These are phyloP conservation scores for Carterocephalus palaemon DNA, from an alignment of 2,888 invertebrate genomes.

Conservation along the genomic window DNA sequence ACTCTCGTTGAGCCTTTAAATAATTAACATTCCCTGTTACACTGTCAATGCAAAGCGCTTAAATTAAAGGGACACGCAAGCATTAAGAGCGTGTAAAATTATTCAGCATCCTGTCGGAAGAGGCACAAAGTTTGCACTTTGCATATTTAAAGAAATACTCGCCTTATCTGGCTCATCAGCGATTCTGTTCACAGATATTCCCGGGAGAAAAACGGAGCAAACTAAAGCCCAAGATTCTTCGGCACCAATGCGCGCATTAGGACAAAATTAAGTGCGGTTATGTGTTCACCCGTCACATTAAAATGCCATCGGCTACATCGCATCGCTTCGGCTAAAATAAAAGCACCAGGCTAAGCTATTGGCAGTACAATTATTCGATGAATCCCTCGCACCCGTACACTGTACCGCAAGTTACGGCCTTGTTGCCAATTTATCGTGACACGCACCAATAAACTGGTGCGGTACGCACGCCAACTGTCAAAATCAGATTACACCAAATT, in stretches of 20 bases:
- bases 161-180: slow-evolving; percentile 73
- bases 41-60: slow-evolving; percentile 54
- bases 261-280: slow-evolving; percentile 77
- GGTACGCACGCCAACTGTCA: slow-evolving; percentile 31
- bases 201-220: slow-evolving; percentile 57
- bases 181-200: slow-evolving; percentile 70
- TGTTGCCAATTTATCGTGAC: slow-evolving; percentile 47
- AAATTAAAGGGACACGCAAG: slow-evolving; percentile 69
- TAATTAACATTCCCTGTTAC: slow-evolving; percentile 51
- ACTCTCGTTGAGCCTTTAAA: slow-evolving; percentile 36
- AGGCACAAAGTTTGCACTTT: slow-evolving; percentile 72
- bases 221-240: slow-evolving; percentile 58
- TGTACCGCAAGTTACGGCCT: slow-evolving; percentile 43
- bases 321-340: slow-evolving; percentile 58
- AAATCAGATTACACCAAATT: slow-evolving; percentile 20
- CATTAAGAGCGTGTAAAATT: slow-evolving; percentile 76
- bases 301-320: slow-evolving; percentile 70
- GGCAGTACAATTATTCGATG: slow-evolving; percentile 65
- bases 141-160: slow-evolving; percentile 74
- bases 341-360: slow-evolving; percentile 49
- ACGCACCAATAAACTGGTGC: slow-evolving; percentile 33
- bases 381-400: slow-evolving; percentile 48
- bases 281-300: slow-evolving; percentile 74
- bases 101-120: slow-evolving; percentile 71
- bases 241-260: slow-evolving; percentile 66